phyloP scores from a whole-genome alignment of 2,888 invertebrate species.

The Omphaloscelis lunosa region DNA sequence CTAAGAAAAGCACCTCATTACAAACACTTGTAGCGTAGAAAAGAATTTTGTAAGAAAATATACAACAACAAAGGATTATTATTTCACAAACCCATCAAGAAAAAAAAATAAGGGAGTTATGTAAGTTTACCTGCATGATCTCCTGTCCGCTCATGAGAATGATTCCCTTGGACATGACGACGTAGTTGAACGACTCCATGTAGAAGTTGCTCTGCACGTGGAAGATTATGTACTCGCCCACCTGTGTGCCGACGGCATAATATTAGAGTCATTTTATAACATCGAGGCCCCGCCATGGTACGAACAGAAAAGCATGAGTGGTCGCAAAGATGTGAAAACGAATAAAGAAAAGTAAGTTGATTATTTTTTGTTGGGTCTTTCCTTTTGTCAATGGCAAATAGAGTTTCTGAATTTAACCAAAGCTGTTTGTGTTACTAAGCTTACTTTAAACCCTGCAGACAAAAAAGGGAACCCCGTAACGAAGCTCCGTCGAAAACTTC shows the following conservation, averaged over 20 bases:
- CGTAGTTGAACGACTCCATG: constrained; percentile 96
- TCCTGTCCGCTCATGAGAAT: constrained; percentile 96
- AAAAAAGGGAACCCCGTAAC: background rate
- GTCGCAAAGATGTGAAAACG: background rate
- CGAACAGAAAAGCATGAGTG: background rate
- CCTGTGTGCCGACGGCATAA: constrained; percentile 84
- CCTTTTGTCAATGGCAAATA: too few relatives aligned
- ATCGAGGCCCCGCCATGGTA: background rate
- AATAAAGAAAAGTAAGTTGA: background rate
- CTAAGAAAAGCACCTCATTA: background rate
- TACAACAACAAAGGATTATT: background rate
- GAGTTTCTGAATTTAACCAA: background rate
- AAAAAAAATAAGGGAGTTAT: background rate
- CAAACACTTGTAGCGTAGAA: background rate
- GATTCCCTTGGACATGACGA: constrained; percentile 98
- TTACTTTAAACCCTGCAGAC: background rate
- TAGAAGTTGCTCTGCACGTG: constrained; percentile 98
- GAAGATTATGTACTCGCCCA: constrained; percentile 98
- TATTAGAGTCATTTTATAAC: background rate
- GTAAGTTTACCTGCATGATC: constrained; percentile 92
- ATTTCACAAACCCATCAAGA: background rate
- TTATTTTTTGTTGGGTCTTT: background rate
- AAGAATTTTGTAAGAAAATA: background rate
- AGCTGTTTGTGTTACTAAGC: background rate
- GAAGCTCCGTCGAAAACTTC: background rate